Conservation (phyloP, 2,888 invertebrate genomes). For the Mythimna ferrago region DNA sequence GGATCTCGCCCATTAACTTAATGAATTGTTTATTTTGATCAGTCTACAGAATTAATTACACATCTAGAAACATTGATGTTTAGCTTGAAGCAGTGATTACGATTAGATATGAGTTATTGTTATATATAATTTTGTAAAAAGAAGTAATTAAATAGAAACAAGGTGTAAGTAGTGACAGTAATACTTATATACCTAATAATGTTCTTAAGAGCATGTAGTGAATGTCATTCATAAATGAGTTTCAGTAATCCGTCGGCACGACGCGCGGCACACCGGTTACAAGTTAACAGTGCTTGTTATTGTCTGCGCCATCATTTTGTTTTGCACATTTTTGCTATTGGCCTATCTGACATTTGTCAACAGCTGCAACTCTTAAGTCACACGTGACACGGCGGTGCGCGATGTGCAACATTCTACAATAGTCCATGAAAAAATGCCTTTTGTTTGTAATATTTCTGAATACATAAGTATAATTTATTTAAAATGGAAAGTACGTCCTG, state of each 20-base stretch:
- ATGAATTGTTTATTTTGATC: slow-evolving; percentile 8
- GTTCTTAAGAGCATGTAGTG: slow-evolving; percentile 6
- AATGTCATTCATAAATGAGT: slow-evolving; percentile 34
- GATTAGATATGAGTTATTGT: slow-evolving; percentile 11
- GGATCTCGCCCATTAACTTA: background rate
- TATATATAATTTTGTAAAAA: background rate
- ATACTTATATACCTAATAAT: background rate
- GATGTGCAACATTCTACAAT: slow-evolving; percentile 7
- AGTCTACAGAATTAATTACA: background rate
- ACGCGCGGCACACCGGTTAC: background rate
- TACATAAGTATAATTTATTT: slow-evolving; percentile 36
- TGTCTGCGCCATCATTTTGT: slow-evolving; percentile 1
- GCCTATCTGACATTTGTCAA: slow-evolving; percentile 24
- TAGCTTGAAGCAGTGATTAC: slow-evolving; percentile 3
- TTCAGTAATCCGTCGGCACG: slow-evolving; percentile 6
- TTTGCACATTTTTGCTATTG: slow-evolving; percentile 6
- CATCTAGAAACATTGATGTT: background rate
- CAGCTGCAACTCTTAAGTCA: slow-evolving; percentile 31
- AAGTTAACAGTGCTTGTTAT: background rate
- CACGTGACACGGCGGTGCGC: slow-evolving; percentile 1
- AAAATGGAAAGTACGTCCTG: slow-evolving; percentile 50
- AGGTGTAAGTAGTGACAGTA: slow-evolving; percentile 16
- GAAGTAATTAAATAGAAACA: background rate
- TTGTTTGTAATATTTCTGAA: slow-evolving; percentile 29
- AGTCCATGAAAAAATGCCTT: slow-evolving; percentile 28